Base-by-base conservation (phyloP, 2,888 invertebrate species). In the Acanthacorydalis orientalis region DNA sequence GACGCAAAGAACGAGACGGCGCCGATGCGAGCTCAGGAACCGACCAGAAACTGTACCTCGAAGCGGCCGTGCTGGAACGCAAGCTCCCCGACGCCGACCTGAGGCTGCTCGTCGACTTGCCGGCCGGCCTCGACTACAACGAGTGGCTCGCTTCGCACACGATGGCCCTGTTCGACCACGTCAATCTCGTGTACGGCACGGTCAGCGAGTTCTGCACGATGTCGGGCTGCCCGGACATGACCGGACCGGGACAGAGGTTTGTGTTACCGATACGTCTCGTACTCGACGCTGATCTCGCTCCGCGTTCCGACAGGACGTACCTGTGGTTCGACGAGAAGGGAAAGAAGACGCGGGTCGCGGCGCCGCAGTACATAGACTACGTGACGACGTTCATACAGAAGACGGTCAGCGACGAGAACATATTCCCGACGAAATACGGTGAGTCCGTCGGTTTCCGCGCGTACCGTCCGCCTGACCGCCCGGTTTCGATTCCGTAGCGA, bases 121-220 rank as follows among this genome's bases (percentile, higher is more conserved):
- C 97, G 58, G 81, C 83, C 57, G 93, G 93, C 54, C 79, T 98
- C 67, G 96, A 96, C 71, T 88, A 89, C 73, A 93, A 96, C 71
- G 98, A 98, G 77, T 98, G 98, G 97, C 82, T 98, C 62, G 97
- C 97, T 56, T 95, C 93, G 55, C 96, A 98, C 69, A 93, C 91
- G 55, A 80, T 95, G 71, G 90, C 93, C 75, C 87, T 97, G 66
- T 98, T 98, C 70, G 95, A 98, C 69, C 96, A 98, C 72, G 91
- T 96, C 61, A 98, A 97, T 74, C 78, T 96, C 72, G 80, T 98
- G 63, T 97, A 97, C 74, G 97, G 97, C 68, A 87, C 92, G 57
- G 84, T 98, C 72, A 93, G 95, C 60, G 96, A 97, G 78, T 95
- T 91, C 78, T 98, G 98, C 78, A 93, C 93, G 62, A 82, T 86